These are phyloP conservation scores for Aplochiton taeniatus DNA, from an alignment of 2,797 vertebrate species.

Conservation along the genomic window DNA sequence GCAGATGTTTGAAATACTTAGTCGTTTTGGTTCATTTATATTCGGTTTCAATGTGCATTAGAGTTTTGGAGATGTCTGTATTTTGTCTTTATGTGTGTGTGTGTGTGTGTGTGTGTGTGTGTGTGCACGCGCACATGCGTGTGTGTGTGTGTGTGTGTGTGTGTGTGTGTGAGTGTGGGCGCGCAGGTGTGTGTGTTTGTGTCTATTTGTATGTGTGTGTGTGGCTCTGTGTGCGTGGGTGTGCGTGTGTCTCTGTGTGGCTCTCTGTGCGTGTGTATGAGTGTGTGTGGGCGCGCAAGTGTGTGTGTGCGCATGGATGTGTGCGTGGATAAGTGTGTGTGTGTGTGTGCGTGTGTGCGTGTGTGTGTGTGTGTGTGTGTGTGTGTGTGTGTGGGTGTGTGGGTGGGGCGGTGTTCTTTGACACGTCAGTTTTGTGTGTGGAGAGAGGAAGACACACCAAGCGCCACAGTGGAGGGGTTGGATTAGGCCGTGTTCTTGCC, in stretches of 20 bases:
- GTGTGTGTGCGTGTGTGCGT: not conserved
- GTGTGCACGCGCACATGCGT: not conserved
- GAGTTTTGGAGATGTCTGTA: not conserved
- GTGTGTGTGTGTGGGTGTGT: not conserved
- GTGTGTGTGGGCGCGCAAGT: not conserved
- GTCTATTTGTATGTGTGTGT: not conserved
- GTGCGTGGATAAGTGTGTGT: not conserved
- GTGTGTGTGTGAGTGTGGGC: too few relatives aligned
- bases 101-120: not conserved
- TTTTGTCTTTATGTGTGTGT: not conserved
- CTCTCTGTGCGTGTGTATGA: not conserved
- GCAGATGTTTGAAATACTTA: too few relatives aligned
- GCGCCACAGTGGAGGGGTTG: conserved; percentile 21
- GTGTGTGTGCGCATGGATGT: conserved; percentile 5
- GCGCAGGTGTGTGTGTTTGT: too few relatives aligned
- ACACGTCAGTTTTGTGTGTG: conserved; percentile 1
- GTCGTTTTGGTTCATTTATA: too few relatives aligned
- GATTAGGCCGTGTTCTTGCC: conserved; percentile 57
- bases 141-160: not conserved
- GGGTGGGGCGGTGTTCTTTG: not conserved
- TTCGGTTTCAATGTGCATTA: too few relatives aligned
- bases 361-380: not conserved
- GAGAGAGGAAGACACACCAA: conserved; percentile 22
- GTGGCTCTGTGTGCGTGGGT: not conserved
- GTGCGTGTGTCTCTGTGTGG: not conserved